Percentiles rank a stretch among this genome's conserved stretches.
Conservation (phyloP, 2,888 invertebrate species). For the Agapostemon virescens region DNA sequence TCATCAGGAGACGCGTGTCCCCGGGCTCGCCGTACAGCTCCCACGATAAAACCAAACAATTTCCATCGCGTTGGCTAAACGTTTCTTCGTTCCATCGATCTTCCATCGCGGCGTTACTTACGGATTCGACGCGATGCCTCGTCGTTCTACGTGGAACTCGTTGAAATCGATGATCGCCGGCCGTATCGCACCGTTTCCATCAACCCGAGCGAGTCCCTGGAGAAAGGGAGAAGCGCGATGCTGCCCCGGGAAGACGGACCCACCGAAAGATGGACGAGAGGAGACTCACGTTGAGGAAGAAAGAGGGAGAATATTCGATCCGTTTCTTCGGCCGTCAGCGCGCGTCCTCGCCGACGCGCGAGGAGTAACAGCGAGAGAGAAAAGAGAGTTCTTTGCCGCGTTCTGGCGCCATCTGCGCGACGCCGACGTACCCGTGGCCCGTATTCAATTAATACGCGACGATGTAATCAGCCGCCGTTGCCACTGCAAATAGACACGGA, state of each 20-base stretch:
- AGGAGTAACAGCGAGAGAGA: not conserved
- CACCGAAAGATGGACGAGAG: not conserved
- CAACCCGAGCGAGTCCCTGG: constrained; percentile 13
- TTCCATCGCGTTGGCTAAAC: constrained; percentile 40
- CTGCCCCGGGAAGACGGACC: not conserved
- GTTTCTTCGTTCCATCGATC: constrained; percentile 59
- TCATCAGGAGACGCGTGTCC: constrained; percentile 9
- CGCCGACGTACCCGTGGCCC: constrained; percentile 39
- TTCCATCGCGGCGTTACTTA: constrained; percentile 60
- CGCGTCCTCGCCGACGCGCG: not conserved
- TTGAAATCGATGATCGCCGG: constrained; percentile 61
- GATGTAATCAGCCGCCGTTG: constrained; percentile 67
- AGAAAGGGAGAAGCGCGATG: not conserved
- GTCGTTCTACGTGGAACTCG: constrained; percentile 63
- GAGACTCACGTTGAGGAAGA: not conserved
- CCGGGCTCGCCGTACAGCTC: not conserved
- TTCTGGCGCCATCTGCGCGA: constrained; percentile 45
- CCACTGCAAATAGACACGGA: constrained; percentile 73
- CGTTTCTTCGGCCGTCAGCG: constrained; percentile 31
- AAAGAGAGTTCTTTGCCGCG: constrained; percentile 42
- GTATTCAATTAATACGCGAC: constrained; percentile 75
- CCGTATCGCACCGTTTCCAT: constrained; percentile 48
- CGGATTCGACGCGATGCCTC: constrained; percentile 62
- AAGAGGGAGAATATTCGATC: constrained; percentile 37
- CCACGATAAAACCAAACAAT: constrained; percentile 41